Percentiles rank a stretch among this genome's conserved stretches.
Evolutionary conservation across 2,113 vertebrate genomes (phyloP).

Genomic region (Callocephalon fimbriatum): DNA sequence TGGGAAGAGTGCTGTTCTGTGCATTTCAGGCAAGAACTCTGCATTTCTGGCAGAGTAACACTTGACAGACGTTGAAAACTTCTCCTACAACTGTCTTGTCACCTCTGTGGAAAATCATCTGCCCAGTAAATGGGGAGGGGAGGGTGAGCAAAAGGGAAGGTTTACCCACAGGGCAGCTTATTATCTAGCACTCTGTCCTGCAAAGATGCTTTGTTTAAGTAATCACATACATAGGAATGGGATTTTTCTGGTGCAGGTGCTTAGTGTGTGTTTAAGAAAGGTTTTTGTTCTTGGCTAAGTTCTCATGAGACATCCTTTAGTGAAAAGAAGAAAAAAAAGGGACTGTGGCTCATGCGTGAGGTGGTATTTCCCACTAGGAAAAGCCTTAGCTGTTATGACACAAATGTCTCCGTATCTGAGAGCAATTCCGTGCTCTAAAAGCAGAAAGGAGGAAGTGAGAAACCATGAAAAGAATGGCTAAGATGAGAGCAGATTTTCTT

Average conservation of each 20-base stretch:
- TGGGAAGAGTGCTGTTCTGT: not conserved
- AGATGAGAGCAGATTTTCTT: not conserved
- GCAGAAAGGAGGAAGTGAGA: not conserved
- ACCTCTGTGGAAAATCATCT: not conserved
- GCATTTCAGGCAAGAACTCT: not conserved
- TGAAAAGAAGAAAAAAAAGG: not conserved
- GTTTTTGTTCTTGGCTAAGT: not conserved
- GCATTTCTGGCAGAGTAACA: not conserved
- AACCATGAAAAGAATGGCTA: not conserved
- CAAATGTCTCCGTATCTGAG: not conserved
- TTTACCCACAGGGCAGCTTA: not conserved
- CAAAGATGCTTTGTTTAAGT: not conserved
- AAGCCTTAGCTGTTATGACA: not conserved
- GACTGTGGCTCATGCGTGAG: not conserved
- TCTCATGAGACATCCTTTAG: not conserved
- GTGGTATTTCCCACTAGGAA: not conserved
- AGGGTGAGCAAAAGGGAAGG: not conserved
- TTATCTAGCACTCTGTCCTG: not conserved
- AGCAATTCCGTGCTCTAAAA: not conserved
- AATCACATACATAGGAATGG: not conserved
- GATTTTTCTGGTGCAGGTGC: not conserved
- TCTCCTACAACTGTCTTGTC: not conserved
- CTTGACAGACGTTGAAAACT: not conserved
- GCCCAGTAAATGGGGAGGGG: not conserved
- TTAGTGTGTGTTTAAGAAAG: not conserved